Percentiles rank a stretch among this genome's conserved stretches.
Conservation (phyloP, 2,797 vertebrate genomes). For the Hirundo rustica region DNA sequence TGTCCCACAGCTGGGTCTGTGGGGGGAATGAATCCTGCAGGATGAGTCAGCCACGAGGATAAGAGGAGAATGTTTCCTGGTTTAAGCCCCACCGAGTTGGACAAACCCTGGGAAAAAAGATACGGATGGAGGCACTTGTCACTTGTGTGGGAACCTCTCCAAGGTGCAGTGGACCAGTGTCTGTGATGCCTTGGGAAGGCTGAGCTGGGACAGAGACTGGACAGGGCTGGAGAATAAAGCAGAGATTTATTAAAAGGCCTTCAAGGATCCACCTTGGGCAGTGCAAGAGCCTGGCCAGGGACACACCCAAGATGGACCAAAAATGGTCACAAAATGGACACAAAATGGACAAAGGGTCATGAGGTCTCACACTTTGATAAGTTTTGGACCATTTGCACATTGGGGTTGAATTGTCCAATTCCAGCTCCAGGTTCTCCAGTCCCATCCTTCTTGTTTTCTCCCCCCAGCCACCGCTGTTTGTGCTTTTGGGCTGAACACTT, state of each 20-base stretch:
- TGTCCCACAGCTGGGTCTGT: background rate
- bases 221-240: too few species aligned
- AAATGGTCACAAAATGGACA: too few species aligned
- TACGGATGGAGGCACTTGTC: background rate
- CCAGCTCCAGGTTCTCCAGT: too few species aligned
- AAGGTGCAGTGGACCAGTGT: fast-evolving
- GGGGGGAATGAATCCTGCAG: background rate
- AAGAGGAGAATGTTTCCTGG: background rate
- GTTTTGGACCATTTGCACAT: too few species aligned
- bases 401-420: too few species aligned
- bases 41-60: fast-evolving
- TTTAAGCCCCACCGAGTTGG: fast-evolving
- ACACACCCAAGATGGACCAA: background rate
- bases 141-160: background rate
- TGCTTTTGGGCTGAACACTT: too few species aligned
- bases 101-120: background rate
- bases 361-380: too few species aligned
- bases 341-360: too few species aligned
- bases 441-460: too few species aligned
- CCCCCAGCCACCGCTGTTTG: too few species aligned
- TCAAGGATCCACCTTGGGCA: background rate
- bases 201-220: background rate
- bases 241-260: background rate
- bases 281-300: background rate
- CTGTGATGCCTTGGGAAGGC: background rate